Base-by-base conservation (phyloP, 2,797 vertebrate species). In the Florisuga fusca region DNA sequence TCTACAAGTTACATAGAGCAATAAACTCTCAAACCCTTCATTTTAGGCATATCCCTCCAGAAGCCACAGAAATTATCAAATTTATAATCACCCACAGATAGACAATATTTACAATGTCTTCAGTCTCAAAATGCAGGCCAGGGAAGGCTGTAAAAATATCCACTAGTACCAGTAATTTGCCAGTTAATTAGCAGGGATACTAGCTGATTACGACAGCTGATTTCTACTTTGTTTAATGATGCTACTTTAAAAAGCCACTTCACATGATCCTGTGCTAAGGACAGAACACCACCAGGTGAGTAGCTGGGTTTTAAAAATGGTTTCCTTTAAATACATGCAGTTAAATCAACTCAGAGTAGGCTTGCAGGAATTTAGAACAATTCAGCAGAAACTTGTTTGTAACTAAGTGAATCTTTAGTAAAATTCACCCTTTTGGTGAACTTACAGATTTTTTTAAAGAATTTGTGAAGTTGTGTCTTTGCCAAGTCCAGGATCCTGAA, bases 141-240 rank as follows among this genome's bases (percentile, higher is more conserved):
- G 22, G 7, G 58, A n/a, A 73, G 53, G 22, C 59, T 45, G 57
- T 9, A 27, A 82, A 88, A 84, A 31, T 1, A 59, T 1, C 62
- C 75, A 26, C 18, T 13, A 58, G 1, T 17, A 3, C 4, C n/a
- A 29, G 29, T 6, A 21, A 31, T 20, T 16, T 54, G 31, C 4
- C 45, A 54, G 21, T 26, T 20, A 38, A 7, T 13, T 2, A 41
- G 50, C 50, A 76, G 73, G 50, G 59, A 29, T 15, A 50, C 58
- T 51, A 79, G 26, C 34, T n/a, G n/a, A 43, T 19, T 57, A 31
- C 20, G 80, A 10, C 16, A 72, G 58, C 54, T 63, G 29, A 62
- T 45, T 34, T 26, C 45, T 4, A 19, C 54, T 78, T 45, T 55
- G 62, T 67, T 77, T 33, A 27, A 55, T 0, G 0, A n/a, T 3